phyloP scores from a whole-genome alignment of 2,888 invertebrate species.

The Lithosia quadra region DNA sequence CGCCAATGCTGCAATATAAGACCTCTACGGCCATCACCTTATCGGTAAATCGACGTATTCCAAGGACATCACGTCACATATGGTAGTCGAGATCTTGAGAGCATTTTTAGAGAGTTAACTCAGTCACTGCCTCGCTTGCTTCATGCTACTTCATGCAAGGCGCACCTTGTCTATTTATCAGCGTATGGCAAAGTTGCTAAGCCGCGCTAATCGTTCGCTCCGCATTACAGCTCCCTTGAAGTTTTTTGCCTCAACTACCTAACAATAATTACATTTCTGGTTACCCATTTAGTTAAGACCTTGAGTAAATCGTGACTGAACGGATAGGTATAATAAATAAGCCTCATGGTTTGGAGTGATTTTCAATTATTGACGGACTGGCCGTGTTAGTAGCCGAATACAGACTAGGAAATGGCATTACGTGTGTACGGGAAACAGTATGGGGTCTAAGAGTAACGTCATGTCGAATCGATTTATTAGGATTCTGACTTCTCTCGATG shows the following conservation, averaged over 20 bases:
- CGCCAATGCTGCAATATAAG: neutral
- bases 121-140: no score
- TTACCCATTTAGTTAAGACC: slow-evolving; percentile 67
- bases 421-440: slow-evolving; percentile 37
- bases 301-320: slow-evolving; percentile 74
- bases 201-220: neutral
- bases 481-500: slow-evolving; percentile 26
- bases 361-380: slow-evolving; percentile 69
- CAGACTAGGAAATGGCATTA: slow-evolving; percentile 46
- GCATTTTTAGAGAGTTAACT: neutral
- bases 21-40: neutral
- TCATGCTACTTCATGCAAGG: no score
- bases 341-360: slow-evolving; percentile 59
- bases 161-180: neutral
- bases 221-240: slow-evolving; percentile 36
- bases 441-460: slow-evolving; percentile 37
- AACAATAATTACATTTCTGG: slow-evolving; percentile 68
- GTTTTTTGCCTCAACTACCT: slow-evolving; percentile 55
- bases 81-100: neutral
- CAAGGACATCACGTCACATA: neutral
- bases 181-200: neutral
- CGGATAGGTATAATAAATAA: slow-evolving; percentile 61
- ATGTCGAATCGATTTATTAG: slow-evolving; percentile 36
- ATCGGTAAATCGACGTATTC: neutral
- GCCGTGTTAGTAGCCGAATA: slow-evolving; percentile 55